Evolutionary conservation across 2,113 vertebrate species (phyloP).

Genomic region (Aepyceros melampus): DNA sequence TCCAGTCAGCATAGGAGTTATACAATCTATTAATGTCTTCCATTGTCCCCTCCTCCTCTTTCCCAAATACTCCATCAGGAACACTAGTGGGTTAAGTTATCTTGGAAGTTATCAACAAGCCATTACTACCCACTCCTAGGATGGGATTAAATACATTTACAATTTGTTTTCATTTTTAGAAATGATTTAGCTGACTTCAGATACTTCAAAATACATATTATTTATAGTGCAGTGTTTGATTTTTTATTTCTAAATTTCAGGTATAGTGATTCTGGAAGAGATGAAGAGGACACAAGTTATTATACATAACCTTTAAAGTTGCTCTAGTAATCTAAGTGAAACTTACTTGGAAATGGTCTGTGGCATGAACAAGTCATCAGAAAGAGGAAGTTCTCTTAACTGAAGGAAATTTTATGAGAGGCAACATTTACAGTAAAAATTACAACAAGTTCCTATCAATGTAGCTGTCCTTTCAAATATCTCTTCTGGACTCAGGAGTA

Average conservation of each 20-base stretch:
- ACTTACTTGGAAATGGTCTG: background rate
- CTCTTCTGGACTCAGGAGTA: background rate
- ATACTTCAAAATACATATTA: background rate
- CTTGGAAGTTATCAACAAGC: background rate
- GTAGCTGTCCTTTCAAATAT: background rate
- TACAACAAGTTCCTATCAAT: background rate
- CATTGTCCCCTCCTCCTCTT: background rate
- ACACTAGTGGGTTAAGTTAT: background rate
- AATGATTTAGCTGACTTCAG: background rate
- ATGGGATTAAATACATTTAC: background rate
- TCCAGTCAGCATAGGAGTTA: background rate
- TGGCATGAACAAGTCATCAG: background rate
- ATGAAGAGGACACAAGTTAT: background rate
- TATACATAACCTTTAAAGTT: background rate
- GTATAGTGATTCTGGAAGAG: background rate
- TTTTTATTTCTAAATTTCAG: background rate
- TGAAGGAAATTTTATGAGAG: constrained; percentile 33
- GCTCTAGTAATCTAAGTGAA: background rate
- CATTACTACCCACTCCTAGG: background rate
- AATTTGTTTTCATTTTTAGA: background rate
- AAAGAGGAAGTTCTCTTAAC: constrained; percentile 41
- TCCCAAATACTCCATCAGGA: background rate
- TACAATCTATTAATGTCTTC: background rate
- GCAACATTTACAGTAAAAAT: background rate
- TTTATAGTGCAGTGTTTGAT: background rate